Conservation (phyloP, 2,888 invertebrate genomes). For the Xylota sylvarum region DNA sequence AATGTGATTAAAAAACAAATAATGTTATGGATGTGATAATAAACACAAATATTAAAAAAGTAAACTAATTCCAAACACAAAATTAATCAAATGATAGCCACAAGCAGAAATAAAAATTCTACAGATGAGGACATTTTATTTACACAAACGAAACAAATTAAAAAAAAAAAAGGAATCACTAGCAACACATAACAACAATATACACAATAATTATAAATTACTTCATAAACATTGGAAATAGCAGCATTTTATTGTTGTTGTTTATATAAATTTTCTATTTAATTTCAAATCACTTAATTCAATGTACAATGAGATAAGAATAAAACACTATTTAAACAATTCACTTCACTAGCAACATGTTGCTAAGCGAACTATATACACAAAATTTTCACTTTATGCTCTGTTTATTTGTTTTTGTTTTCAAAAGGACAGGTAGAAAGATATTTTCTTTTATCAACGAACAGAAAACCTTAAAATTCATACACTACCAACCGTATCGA, state of each 20-base stretch:
- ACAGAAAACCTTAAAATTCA: conserved; percentile 10
- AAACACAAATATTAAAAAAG: too few species aligned
- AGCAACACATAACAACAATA: conserved; percentile 46
- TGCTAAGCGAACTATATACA: conserved; percentile 22
- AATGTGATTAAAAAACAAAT: conserved; percentile 8
- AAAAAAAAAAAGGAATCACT: conserved; percentile 36
- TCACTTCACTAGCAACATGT: conserved; percentile 57
- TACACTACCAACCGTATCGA: conserved; percentile 72
- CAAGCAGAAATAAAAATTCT: conserved; percentile 42
- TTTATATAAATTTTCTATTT: conserved; percentile 35
- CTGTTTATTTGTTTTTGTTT: not conserved
- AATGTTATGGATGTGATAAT: not conserved
- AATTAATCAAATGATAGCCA: conserved; percentile 34
- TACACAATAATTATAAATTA: conserved; percentile 71
- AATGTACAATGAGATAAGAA: conserved; percentile 13
- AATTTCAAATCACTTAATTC: not conserved
- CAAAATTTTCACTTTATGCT: conserved; percentile 23
- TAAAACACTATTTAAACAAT: conserved; percentile 29
- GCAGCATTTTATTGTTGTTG: conserved; percentile 75
- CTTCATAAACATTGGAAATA: conserved; percentile 79
- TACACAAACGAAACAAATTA: too few species aligned
- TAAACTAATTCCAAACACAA: too few species aligned
- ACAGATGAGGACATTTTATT: conserved; percentile 38
- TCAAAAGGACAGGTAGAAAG: conserved; percentile 39
- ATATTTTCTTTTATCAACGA: not conserved